Conservation (phyloP, 1,140 invertebrate genomes). For the Magallana angulata region DNA sequence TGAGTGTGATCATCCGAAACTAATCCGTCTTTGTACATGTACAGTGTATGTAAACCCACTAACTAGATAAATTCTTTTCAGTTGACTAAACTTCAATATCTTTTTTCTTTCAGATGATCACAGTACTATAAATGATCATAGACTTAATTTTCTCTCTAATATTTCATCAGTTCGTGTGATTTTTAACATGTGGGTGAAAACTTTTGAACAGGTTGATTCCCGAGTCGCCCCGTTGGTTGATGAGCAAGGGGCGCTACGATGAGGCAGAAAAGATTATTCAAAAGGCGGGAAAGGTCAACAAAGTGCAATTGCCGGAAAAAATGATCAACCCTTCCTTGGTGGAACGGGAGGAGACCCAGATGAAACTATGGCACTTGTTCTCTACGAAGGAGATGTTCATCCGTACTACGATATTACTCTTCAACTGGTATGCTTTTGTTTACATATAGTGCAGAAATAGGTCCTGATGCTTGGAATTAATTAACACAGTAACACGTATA, state of each 20-base stretch:
- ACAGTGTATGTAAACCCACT: background rate
- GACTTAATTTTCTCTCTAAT: background rate
- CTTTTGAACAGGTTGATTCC: conserved; percentile 53
- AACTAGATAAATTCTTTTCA: conserved; percentile 24
- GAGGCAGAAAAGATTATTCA: conserved; percentile 65
- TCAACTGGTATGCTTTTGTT: conserved; percentile 53
- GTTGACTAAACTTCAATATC: conserved; percentile 1
- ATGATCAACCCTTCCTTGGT: conserved; percentile 27
- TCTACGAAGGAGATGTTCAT: conserved; percentile 39
- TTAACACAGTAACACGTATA: no score
- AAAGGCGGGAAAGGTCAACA: conserved; percentile 62
- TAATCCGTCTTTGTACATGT: no score
- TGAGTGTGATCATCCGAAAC: no score
- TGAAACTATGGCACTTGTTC: conserved; percentile 54
- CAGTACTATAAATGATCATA: background rate
- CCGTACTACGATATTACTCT: conserved; percentile 54
- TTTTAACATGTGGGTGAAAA: background rate
- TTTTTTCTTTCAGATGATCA: conserved; percentile 21
- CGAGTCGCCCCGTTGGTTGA: conserved; percentile 69
- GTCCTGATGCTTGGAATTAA: no score
- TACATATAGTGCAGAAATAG: no score
- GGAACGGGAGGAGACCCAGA: conserved; percentile 6
- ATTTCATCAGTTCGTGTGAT: background rate
- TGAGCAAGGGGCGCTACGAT: conserved; percentile 57
- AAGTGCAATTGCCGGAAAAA: conserved; percentile 54